Base-by-base conservation (phyloP, 1,140 invertebrate species). In the Formica selysi region DNA sequence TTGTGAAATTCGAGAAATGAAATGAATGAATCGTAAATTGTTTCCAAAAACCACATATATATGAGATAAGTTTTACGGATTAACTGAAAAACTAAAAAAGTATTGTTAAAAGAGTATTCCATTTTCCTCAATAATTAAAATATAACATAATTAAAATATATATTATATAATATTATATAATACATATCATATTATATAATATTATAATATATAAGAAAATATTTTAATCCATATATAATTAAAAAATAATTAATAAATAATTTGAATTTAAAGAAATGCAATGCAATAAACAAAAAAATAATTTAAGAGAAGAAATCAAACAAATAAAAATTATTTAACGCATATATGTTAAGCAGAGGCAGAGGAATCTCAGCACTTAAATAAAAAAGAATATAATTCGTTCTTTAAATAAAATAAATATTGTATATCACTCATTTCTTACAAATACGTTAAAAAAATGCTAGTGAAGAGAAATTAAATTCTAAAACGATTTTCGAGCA, bases 1-100 rank as follows among this genome's bases (percentile, higher is more conserved):
- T 48, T 48, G 68, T 22, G 54, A 74, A 62, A 74, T 83, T 73
- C 38, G 68, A 29, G 68, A 83, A 57, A 71, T 80, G 48, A 70
- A 62, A 57, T n/a, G 16, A 80, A 80, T 80, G 29, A 79, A 29
- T 41, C 38, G 76, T 57, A 70, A 54, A 70, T 51, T 51, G 48
- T 3, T 19, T 57, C 16, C 22, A 32, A 68, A 16, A 38, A 38
- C 29, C 62, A 44, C 11, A 61, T 5, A 83, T 29, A 13, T 19
- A 51, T 16, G 38, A 48, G 11, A 73, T 73, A 73, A 59, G 26
- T 44, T 64, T 16, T 19, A 16, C 6, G 44, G 16, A 44, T 76
- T 76, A 44, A 76, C 22, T 64, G 64, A n/a, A 61, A 68, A 67
- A 41, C 38, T 41, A 38, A 36, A 51, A 78, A 29, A 13, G 19